Base-by-base conservation (phyloP, 2,113 vertebrate genomes). In the Pundamilia nyererei region DNA sequence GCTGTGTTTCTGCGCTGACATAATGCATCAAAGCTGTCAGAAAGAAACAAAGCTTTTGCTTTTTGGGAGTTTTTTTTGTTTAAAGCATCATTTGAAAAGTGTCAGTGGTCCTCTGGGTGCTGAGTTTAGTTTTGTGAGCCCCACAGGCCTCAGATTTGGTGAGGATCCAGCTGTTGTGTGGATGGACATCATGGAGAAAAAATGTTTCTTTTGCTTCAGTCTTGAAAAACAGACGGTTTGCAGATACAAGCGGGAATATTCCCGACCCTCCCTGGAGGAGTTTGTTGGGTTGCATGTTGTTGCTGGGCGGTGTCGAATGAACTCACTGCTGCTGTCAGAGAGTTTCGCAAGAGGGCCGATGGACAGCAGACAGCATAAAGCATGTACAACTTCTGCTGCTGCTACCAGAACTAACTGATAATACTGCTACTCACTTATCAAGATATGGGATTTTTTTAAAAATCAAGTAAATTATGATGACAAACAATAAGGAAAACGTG, bases 301-400 rank as follows among this genome's bases (percentile, higher is more conserved):
- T 93, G 89, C 92, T 91, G 77, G 93, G 93, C 81, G 93, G 85
- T 87, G 93, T 89, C 79, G 19, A 26, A 87, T 83, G 62, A 87
- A 87, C 45, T 42, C 85, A 86, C 79, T 54, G 31, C 42, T 79
- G 70, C 62, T 80, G 53, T 62, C 62, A 65, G 6, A 75, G 15
- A 38, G 85, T 92, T 93, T 84, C 51, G 88, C 79, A 93, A 93
- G 31, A 86, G 49, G 31, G 81, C 38, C 3, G 0, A 75, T 19
- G 19, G 49, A 79, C 6, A 6, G 40, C 5, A 68, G 21, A 47
- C 6, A 49, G 14, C 12, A 51, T 81, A 54, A 17, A 51, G 15
- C 70, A 77, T 31, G 70, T 49, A 49, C 40, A 47, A 11, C 26
- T 19, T 0, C 42, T 77, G 19, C 56, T 70, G 47, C 53, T 75